phyloP scores from a whole-genome alignment of 2,113 vertebrate species.

The Semnornis frantzii region DNA sequence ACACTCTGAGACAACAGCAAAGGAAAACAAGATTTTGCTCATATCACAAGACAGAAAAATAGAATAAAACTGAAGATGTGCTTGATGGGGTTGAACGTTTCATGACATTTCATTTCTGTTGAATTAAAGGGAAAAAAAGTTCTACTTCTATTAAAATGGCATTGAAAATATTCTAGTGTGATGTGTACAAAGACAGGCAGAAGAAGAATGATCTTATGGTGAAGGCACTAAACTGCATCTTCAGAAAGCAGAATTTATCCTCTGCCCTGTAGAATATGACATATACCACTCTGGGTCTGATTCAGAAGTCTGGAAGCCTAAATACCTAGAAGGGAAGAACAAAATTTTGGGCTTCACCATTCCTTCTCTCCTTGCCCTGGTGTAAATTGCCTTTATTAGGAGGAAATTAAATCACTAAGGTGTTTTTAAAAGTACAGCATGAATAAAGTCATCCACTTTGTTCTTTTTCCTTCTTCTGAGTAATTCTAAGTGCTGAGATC shows the following conservation, averaged over 20 bases:
- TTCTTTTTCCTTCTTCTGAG: not conserved
- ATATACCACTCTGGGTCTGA: not conserved
- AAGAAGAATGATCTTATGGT: not conserved
- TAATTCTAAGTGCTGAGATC: slow-evolving; percentile 25
- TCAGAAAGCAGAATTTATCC: not conserved
- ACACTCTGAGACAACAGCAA: not conserved
- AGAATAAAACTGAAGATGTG: not conserved
- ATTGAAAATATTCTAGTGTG: not conserved
- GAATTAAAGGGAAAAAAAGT: not conserved
- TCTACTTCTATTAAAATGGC: not conserved
- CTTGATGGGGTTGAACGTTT: not conserved
- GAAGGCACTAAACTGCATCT: not conserved
- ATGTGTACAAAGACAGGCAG: not conserved
- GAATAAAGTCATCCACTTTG: not conserved
- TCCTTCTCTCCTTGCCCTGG: not conserved
- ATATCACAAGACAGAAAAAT: not conserved
- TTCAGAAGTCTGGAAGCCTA: not conserved
- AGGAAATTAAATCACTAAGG: slow-evolving; percentile 7
- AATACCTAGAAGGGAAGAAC: not conserved
- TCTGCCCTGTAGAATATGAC: not conserved
- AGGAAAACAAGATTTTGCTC: slow-evolving; percentile 24
- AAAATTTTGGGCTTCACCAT: not conserved
- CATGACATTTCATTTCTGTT: not conserved
- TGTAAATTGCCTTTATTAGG: not conserved
- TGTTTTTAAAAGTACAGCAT: not conserved